Conservation (phyloP, 2,888 invertebrate genomes). For the Agonopterix subpropinquella region DNA sequence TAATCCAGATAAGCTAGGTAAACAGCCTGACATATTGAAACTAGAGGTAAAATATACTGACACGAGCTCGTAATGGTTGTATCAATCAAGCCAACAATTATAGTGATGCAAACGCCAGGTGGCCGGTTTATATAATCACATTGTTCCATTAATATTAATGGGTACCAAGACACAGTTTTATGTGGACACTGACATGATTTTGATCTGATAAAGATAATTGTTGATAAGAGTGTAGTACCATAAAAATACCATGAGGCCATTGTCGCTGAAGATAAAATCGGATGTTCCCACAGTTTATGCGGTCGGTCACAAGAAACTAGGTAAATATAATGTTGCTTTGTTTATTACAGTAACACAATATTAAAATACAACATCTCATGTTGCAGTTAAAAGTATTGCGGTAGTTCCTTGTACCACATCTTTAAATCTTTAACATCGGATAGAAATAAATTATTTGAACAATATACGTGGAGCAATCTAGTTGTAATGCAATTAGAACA, state of each 20-base stretch:
- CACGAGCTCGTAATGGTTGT: conserved; percentile 26
- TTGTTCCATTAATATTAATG: conserved; percentile 46
- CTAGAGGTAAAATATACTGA: conserved; percentile 23
- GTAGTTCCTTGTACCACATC: no score
- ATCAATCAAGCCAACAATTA: conserved; percentile 54
- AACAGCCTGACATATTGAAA: not conserved
- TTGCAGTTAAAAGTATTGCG: no score
- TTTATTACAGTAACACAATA: no score
- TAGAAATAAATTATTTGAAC: no score
- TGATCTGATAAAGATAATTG: conserved; percentile 14
- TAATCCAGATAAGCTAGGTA: conserved; percentile 8
- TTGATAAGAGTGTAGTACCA: no score
- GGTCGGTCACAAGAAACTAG: no score
- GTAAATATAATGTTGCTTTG: no score
- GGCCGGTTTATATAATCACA: conserved; percentile 45
- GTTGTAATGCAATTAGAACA: no score
- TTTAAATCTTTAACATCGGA: no score
- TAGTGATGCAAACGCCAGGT: conserved; percentile 49
- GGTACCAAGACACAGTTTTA: conserved; percentile 11
- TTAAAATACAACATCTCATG: no score
- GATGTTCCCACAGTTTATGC: not conserved
- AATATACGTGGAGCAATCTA: no score
- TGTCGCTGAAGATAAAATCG: not conserved
- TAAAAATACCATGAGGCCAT: no score
- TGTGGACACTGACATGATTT: conserved; percentile 23